Evolutionary conservation across 2,797 vertebrate species (phyloP).

Genomic region (Eurystomus glaucurus): DNA sequence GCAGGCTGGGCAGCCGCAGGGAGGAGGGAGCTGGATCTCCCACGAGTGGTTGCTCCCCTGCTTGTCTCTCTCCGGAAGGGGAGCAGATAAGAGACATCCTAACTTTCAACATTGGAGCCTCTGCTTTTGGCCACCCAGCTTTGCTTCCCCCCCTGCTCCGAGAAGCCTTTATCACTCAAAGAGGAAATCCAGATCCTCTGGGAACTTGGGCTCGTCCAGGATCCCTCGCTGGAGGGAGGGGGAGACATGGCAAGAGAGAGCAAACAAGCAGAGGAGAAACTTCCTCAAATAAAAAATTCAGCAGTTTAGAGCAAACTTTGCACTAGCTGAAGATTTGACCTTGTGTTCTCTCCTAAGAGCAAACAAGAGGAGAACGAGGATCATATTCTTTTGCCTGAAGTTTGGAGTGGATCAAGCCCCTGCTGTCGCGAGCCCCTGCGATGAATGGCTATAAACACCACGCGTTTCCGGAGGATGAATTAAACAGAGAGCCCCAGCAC

Average conservation of each 20-base stretch:
- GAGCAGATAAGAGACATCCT: neutral
- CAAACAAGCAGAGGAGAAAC: neutral
- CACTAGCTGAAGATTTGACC: constrained; percentile 26
- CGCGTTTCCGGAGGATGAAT: constrained; percentile 38
- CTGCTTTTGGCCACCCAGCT: neutral
- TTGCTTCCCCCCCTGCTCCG: neutral
- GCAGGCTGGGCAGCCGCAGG: neutral
- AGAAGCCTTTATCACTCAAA: neutral
- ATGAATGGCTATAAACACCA: constrained; percentile 33
- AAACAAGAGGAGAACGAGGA: constrained; percentile 23
- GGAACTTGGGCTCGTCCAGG: neutral
- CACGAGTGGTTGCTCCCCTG: neutral
- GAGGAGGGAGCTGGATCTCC: neutral
- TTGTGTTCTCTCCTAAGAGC: constrained; percentile 46
- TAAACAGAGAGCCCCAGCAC: neutral
- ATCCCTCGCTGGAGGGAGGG: neutral
- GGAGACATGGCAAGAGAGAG: neutral
- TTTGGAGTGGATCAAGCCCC: constrained; percentile 54
- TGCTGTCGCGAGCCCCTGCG: constrained; percentile 18
- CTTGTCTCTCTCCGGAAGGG: neutral
- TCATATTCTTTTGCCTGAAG: constrained; percentile 25
- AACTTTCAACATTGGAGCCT: neutral
- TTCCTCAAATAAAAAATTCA: neutral
- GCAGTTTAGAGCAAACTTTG: constrained; percentile 28
- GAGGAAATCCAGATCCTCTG: constrained; percentile 20